Percentiles rank a stretch among this genome's conserved stretches.
These are phyloP conservation scores for Orthosia cruda DNA, from an alignment of 2,888 invertebrate genomes.

Conservation along the genomic window DNA sequence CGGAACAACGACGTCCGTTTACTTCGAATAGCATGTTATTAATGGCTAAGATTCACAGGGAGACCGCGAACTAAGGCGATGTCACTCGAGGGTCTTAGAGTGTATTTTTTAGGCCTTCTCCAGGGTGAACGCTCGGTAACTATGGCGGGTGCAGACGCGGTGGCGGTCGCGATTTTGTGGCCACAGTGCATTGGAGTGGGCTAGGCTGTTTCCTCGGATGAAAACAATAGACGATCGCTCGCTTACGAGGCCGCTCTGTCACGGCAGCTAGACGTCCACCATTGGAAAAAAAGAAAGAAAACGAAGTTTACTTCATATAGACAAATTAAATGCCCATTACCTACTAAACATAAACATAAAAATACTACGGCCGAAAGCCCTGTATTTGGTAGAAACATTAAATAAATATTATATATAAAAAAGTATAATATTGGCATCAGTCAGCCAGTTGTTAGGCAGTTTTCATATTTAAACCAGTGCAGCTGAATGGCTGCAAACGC, in stretches of 20 bases:
- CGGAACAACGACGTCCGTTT: conserved; percentile 55
- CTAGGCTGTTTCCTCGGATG: background rate
- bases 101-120: conserved; percentile 7
- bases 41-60: conserved; percentile 36
- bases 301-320: too few relatives aligned
- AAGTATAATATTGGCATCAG: too few relatives aligned
- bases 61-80: conserved; percentile 36
- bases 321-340: too few relatives aligned
- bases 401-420: too few relatives aligned
- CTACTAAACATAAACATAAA: too few relatives aligned
- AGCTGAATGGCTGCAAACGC: background rate
- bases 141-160: background rate
- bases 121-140: background rate
- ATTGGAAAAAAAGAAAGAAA: too few relatives aligned
- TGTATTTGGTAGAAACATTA: too few relatives aligned
- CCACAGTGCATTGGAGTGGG: too few relatives aligned
- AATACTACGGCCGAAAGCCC: too few relatives aligned
- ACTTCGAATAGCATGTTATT: conserved; percentile 41
- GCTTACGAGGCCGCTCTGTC: background rate
- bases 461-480: too few relatives aligned
- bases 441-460: too few relatives aligned
- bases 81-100: conserved; percentile 40
- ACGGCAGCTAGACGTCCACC: too few relatives aligned
- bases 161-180: background rate
- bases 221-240: background rate